Evolutionary conservation across 2,888 invertebrate genomes (phyloP), one percentile per base, ranked within the genome.

Genomic region (Kryphioiulus occultus): DNA sequence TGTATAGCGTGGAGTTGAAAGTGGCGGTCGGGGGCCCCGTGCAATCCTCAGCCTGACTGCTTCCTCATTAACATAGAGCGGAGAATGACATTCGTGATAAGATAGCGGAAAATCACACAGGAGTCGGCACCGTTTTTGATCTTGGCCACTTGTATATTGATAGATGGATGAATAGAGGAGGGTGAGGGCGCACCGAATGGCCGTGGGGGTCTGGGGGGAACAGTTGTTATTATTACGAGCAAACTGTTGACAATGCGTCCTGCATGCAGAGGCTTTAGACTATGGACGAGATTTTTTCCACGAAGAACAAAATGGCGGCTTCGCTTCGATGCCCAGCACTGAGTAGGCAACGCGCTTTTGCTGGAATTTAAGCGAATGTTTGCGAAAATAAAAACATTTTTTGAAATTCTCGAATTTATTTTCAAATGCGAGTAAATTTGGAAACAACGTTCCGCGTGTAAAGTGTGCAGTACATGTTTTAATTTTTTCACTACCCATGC

Each of bases 41-140:
- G 53, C 53, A 53, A 53, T 53, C 53, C 59, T 59, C 59, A 10
- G 59, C 59, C 59, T 84, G 84, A 84, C 84, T 84, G 39, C 84
- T 84, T 84, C 84, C 84, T 84, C 84, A 39, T 84, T 39, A 84
- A 39, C 84, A 84, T 39, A 84, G 32, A 39, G 84, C 32, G 84
- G 84, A 84, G 84, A 84, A 84, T 39, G 84, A 84, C 84, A 84
- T 84, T 84, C 39, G 84, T 84, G 84, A 84, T 84, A 84, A 84
- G 84, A 84, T 84, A 84, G 84, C 84, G 84, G 84, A 84, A 84
- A 84, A 84, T 84, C 84, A 84, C 84, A 84, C 84, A 84, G 35
- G 84, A 84, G 84, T 84, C 84, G 84, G 84, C 84, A 39, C n/a
- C 35, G 84, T 84, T 84, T 84, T 84, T 84, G 84, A 84, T 84